Evolutionary conservation across 2,113 vertebrate species (phyloP).

Genomic region (Lanius collurio): DNA sequence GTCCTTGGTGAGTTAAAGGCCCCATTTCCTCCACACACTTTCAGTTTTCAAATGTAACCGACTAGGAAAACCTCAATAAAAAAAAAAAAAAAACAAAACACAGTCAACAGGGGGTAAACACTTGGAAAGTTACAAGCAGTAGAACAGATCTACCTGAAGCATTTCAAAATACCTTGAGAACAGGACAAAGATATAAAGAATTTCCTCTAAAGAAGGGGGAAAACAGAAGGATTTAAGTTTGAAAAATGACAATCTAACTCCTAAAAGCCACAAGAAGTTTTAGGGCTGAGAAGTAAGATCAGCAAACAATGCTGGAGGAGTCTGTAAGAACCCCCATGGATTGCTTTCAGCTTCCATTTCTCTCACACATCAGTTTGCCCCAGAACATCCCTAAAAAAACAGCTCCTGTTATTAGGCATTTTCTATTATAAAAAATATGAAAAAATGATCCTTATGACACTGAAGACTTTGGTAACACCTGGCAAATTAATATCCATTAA

Average conservation of each 20-base stretch:
- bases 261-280: neutral
- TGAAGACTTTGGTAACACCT: neutral
- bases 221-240: neutral
- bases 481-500: neutral
- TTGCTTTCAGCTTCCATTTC: neutral
- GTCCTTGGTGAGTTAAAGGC: neutral
- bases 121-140: neutral
- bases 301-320: neutral
- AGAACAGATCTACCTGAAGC: neutral
- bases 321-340: neutral
- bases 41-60: neutral
- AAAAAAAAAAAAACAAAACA: neutral
- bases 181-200: rapidly evolving
- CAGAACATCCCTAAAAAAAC: neutral
- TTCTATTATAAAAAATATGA: neutral
- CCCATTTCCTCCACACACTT: neutral
- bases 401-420: neutral
- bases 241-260: neutral
- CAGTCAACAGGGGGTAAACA: neutral
- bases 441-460: neutral
- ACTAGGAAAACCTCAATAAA: neutral
- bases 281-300: neutral
- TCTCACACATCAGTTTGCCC: neutral
- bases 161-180: neutral
- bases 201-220: neutral